Evolutionary conservation across 1,140 invertebrate species (phyloP).

Genomic region (Aphis craccivora): DNA sequence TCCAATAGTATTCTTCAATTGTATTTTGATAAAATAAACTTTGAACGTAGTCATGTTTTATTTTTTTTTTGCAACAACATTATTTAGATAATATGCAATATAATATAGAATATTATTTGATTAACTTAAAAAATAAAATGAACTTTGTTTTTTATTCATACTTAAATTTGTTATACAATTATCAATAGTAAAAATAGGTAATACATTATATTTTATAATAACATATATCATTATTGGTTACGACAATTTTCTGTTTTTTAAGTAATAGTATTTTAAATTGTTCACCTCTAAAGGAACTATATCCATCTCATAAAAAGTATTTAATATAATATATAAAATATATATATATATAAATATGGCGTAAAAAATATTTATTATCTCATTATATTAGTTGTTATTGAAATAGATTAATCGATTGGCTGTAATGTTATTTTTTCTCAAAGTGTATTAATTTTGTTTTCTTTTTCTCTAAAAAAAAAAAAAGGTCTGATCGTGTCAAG

Average conservation of each 20-base stretch:
- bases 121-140: too few relatives aligned
- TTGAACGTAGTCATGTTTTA: too few relatives aligned
- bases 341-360: too few relatives aligned
- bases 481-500: neutral
- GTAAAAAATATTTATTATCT: neutral
- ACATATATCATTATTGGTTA: too few relatives aligned
- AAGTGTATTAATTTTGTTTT: conserved; percentile 4
- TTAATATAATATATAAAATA: too few relatives aligned
- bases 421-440: conserved; percentile 19
- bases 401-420: conserved; percentile 17
- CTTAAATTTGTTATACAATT: neutral
- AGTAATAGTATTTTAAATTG: neutral
- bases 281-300: neutral
- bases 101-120: too few relatives aligned
- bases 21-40: neutral
- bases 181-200: neutral
- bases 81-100: too few relatives aligned
- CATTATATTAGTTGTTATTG: neutral
- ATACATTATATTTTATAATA: neutral
- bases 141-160: too few relatives aligned
- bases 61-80: too few relatives aligned
- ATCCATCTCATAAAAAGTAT: neutral
- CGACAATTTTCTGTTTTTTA: neutral
- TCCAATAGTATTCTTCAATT: neutral
- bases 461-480: neutral